Evolutionary conservation across 2,797 vertebrate genomes (phyloP).

Genomic region (Xenentodon cancila): DNA sequence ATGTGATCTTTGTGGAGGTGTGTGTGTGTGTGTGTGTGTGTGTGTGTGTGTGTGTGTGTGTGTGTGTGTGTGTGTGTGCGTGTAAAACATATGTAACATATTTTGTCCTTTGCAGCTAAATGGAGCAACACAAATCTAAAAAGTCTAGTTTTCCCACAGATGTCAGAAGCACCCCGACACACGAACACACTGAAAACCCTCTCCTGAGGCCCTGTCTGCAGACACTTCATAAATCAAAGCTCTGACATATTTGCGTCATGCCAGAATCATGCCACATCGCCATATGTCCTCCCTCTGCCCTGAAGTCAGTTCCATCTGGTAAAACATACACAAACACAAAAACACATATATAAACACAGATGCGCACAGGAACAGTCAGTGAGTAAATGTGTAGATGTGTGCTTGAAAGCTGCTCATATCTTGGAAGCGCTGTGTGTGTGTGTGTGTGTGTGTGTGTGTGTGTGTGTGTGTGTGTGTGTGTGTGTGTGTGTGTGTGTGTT

Average conservation of each 20-base stretch:
- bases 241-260: conserved; percentile 66
- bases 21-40: too few species aligned
- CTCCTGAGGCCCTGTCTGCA: conserved; percentile 41
- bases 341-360: conserved; percentile 28
- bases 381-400: neutral
- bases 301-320: conserved; percentile 66
- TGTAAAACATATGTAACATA: too few species aligned
- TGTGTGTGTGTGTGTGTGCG: too few species aligned
- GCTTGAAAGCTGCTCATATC: too few species aligned
- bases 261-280: conserved; percentile 67
- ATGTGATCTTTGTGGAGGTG: too few species aligned
- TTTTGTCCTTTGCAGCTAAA: too few species aligned
- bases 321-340: conserved; percentile 38
- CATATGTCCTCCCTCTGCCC: conserved; percentile 68
- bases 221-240: conserved; percentile 68
- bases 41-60: too few species aligned
- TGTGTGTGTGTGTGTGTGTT: neutral
- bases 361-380: neutral
- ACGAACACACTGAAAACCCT: neutral
- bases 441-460: neutral
- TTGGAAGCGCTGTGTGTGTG: too few species aligned
- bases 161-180: neutral
- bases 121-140: neutral
- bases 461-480: too few species aligned
- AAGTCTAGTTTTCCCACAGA: neutral